Percentiles rank a stretch among this genome's conserved stretches.
Evolutionary conservation across 2,888 invertebrate genomes (phyloP).

Genomic region (Ornithoptera alexandrae): DNA sequence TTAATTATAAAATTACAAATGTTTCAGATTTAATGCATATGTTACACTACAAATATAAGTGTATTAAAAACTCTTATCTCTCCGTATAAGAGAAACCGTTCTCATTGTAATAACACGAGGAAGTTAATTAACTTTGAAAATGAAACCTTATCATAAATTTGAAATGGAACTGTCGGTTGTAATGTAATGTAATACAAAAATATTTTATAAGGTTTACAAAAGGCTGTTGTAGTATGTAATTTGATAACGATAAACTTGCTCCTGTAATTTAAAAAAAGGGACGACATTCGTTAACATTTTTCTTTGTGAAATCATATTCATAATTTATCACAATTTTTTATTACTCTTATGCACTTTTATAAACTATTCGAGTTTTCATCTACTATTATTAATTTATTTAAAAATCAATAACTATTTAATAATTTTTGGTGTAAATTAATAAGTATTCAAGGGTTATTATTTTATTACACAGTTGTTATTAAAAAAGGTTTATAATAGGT

Average conservation of each 20-base stretch:
- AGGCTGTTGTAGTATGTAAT: not conserved
- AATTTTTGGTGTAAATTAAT: too few relatives aligned
- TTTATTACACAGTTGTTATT: too few relatives aligned
- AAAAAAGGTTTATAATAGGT: too few relatives aligned
- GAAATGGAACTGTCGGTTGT: constrained; percentile 1
- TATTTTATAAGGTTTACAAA: not conserved
- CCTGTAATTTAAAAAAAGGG: not conserved
- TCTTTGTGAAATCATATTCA: not conserved
- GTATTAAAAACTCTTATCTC: not conserved
- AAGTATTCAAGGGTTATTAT: too few relatives aligned
- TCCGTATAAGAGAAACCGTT: not conserved
- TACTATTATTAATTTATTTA: not conserved
- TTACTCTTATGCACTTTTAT: not conserved
- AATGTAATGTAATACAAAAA: not conserved
- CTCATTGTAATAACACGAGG: not conserved
- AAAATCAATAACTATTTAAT: too few relatives aligned
- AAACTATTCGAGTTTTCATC: not conserved
- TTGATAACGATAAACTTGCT: not conserved
- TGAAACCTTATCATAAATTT: not conserved
- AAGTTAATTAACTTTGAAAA: constrained; percentile 5
- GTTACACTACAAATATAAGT: not conserved
- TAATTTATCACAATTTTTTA: not conserved
- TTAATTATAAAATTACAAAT: not conserved
- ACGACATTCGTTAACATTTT: not conserved
- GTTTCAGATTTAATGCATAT: not conserved